phyloP scores from a whole-genome alignment of 1,140 invertebrate species.

The Microplitis demolitor region DNA sequence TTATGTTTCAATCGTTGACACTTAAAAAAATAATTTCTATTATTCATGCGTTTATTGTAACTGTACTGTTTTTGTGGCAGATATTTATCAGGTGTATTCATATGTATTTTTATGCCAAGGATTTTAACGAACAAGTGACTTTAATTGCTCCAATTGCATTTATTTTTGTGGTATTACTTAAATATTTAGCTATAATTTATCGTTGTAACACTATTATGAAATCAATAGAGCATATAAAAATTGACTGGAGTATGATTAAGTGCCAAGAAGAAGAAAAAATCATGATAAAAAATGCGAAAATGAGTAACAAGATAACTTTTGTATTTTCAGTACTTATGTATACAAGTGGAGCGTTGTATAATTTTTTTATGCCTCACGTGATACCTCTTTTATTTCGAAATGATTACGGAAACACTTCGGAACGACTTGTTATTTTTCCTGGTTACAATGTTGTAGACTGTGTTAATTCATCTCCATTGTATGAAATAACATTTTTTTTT shows the following conservation, averaged over 20 bases:
- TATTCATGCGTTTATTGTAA: neutral
- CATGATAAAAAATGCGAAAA: slow-evolving; percentile 1
- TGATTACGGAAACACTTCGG: slow-evolving; percentile 14
- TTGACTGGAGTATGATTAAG: neutral
- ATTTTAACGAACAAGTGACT: slow-evolving; percentile 16
- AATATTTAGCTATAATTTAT: slow-evolving; percentile 25
- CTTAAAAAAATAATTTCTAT: neutral
- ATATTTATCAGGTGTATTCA: neutral
- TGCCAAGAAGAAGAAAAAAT: neutral
- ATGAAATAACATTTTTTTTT: slow-evolving; percentile 34
- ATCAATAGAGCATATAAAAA: slow-evolving; percentile 4
- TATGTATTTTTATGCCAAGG: slow-evolving; percentile 1
- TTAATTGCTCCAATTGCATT: slow-evolving; percentile 31
- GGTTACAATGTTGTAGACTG: slow-evolving; percentile 36
- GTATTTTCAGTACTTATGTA: slow-evolving; percentile 6
- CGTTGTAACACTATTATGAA: neutral
- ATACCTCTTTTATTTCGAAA: neutral
- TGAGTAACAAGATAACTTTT: neutral
- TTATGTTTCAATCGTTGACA: neutral
- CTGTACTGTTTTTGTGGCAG: neutral
- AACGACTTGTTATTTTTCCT: slow-evolving; percentile 36
- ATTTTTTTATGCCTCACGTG: slow-evolving; percentile 6
- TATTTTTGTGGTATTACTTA: slow-evolving; percentile 24
- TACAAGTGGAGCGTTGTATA: neutral
- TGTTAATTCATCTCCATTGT: slow-evolving; percentile 28